Base-by-base conservation (phyloP, 92 coral and sea anemone species). In the Heliopora coerulea region DNA sequence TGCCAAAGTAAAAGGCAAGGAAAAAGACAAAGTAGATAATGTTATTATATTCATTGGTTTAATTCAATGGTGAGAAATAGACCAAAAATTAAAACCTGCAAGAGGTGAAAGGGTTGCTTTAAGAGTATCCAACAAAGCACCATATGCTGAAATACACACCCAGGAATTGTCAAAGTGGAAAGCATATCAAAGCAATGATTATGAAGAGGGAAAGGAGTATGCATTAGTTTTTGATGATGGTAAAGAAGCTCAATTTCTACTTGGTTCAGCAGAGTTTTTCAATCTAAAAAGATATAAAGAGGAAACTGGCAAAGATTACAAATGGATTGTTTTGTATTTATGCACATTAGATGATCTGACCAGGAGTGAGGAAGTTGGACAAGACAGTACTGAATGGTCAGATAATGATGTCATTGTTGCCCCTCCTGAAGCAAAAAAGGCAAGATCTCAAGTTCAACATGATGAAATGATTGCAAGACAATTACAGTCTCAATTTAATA, bases 21-120 rank as follows among this genome's bases (percentile, higher is more conserved):
- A n/a, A n/a, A n/a, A n/a, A n/a, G n/a, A n/a, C 52, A 37, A 46
- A 2, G 52, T 6, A 46, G 15, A n/a, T 15, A 46, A n/a, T 46
- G 52, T 46, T 7, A 78, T 75, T 35, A 59, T 79, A 56, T 27
- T 49, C 15, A 79, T 79, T 58, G 68, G 70, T 56, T 59, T 79
- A 21, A 57, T 48, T 61, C 41, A 74, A 61, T 68, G 67, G 78
- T 28, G 49, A 44, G 35, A 18, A 61, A 68, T 65, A 48, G 75
- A 70, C 58, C 33, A 28, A 6, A 68, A 32, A 48, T 68, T 68
- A 27, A 68, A 68, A 44, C 75, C 75, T 7, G 49, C 74, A 80
- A 66, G 88, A 69, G 88, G 88, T 57, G 79, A 65, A 60, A 83
- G 76, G 72, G 64, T 73, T 81, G 72, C 72, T 66, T 73, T 56